Base-by-base conservation (phyloP, 2,888 invertebrate genomes). In the Mallateleia sp. region DNA sequence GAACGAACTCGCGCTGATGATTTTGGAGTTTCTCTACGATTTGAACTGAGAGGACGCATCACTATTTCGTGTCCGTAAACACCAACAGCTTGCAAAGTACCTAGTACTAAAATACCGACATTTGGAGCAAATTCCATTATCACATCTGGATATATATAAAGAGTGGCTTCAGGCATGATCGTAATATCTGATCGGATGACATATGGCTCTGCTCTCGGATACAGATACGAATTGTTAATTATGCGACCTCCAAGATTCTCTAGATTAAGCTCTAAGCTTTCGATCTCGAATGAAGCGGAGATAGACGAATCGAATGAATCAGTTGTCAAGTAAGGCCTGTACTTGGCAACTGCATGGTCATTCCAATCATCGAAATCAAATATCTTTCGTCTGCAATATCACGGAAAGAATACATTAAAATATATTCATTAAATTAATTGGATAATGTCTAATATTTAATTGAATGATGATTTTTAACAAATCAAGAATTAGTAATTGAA, bases 281-380 rank as follows among this genome's bases (percentile, higher is more conserved):
- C 79, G 95, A 77, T 96, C 95, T 96, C 96, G 93, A 96, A 97
- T 0, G 97, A 96, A 0, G 97, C 96, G 0, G 98, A 98, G 32
- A 97, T 96, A 90, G 98, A 98, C 0, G 97, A 96, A 88, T 97
- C 97, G 91, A 98, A 97, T 64, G 96, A 96, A 89, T 98, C 97
- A 93, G 97, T 97, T 0, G 97, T 96, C 79, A 99, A 96, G 94
- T 97, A 99, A 0, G 99, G 99, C 74, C 97, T 96, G 95, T 97
- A 99, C 15, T 97, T 96, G 0, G 99, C 99, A 69, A 99, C 97
- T 0, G 99, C 99, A 94, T 98, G 99, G 95, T 99, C 98, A 94
- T 99, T 99, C 99, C 99, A 99, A 94, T 99, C 99, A 94, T 99
- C 99, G 95, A 99, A 99, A 95, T 99, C 99, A 94, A 99, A 99